Base-by-base conservation (phyloP, 2,797 vertebrate species). In the Alcedo atthis region DNA sequence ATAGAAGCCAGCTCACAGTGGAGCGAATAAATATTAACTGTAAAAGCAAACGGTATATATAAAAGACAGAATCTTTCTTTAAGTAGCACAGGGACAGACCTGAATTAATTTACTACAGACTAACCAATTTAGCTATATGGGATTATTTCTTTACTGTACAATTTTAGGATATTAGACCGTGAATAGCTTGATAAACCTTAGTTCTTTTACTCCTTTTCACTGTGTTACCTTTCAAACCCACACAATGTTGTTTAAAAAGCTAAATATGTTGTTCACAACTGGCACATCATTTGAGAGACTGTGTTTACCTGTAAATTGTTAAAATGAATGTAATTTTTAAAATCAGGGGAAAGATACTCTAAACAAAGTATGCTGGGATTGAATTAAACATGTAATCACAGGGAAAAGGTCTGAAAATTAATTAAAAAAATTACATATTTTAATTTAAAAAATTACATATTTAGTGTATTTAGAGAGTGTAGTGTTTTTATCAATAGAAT, bases 11-110 rank as follows among this genome's bases (percentile, higher is more conserved):
- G 63, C 69, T 95, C 89, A 81, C 30, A 94, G 51, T 2, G 17
- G 48, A 93, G 59, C 28, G 91, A 81, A 93, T 84, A 97, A 96
- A 95, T 95, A 95, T 57, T 8, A 70, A 91, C 73, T 69, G 58
- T 61, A 74, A 88, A 96, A 92, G 46, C 46, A 95, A 97, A 90
- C 14, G 92, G 48, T 87, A 87, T 75, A 78, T 75, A 92, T 40
- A 87, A 82, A 93, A 81, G 25, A 78, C 10, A 76, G 24, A 86
- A 63, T 32, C 15, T 93, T 96, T 96, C 61, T 92, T 25, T 67
- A 68, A 94, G 91, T 74, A 87, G 30, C 90, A 53, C 51, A 92
- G 46, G 64, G 66, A 89, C 81, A 96, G 58, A 70, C n/a, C 57
- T 94, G 46, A 91, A 93, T 19, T 93, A 86, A 94, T 81, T 95